phyloP scores from a whole-genome alignment of 2,888 invertebrate species.

The Drosophila parthenogenetica region DNA sequence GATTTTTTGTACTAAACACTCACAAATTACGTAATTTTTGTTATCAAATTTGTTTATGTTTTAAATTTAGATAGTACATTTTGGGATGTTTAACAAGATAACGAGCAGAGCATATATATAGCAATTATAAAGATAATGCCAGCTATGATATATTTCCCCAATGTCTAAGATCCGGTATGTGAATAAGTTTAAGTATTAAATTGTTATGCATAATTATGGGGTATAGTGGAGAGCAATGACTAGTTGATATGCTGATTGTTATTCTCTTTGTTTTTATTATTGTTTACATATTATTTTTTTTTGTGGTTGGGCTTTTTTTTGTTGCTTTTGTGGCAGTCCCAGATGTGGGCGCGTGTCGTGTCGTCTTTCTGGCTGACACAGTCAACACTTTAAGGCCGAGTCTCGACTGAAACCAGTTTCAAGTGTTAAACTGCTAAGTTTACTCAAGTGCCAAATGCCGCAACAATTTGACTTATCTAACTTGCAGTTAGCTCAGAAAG shows the following conservation, averaged over 20 bases:
- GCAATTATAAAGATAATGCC: neutral
- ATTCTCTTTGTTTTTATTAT: slow-evolving; percentile 14
- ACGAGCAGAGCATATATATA: neutral
- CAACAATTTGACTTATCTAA: slow-evolving; percentile 60
- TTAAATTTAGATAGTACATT: slow-evolving; percentile 13
- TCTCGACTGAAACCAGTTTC: slow-evolving; percentile 61
- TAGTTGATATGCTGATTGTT: slow-evolving; percentile 18
- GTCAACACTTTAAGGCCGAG: slow-evolving; percentile 21
- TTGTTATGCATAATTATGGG: neutral
- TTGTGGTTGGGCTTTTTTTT: slow-evolving; percentile 7
- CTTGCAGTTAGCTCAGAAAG: slow-evolving; percentile 56
- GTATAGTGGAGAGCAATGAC: slow-evolving; percentile 12
- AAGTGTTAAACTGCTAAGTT: slow-evolving; percentile 28
- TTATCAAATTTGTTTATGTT: slow-evolving; percentile 19
- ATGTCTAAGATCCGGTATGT: neutral
- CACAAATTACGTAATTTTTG: slow-evolving; percentile 6
- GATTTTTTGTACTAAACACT: neutral
- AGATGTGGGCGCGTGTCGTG: slow-evolving; percentile 59
- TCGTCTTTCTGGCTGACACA: slow-evolving; percentile 28
- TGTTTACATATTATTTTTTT: slow-evolving; percentile 2
- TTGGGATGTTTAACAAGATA: slow-evolving; percentile 9
- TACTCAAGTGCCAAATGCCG: slow-evolving; percentile 46
- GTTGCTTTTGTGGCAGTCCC: slow-evolving; percentile 23
- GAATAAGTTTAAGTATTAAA: neutral
- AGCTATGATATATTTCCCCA: neutral